phyloP scores from a whole-genome alignment of 2,797 vertebrate genomes.

The Esox masquinongy region DNA sequence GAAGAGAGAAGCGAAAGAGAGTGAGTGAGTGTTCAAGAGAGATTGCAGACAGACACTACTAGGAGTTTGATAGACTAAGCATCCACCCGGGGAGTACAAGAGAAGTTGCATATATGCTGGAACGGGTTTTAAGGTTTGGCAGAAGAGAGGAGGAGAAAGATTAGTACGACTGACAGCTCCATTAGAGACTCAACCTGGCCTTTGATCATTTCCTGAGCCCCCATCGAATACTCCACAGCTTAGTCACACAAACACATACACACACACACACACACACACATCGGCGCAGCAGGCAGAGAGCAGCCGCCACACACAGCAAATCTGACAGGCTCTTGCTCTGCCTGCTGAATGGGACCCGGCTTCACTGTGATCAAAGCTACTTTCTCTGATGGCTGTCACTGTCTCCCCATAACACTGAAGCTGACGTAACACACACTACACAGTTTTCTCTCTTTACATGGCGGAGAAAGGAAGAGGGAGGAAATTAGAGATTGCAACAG shows the following conservation, averaged over 20 bases:
- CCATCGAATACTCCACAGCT: constrained; percentile 37
- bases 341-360: constrained; percentile 53
- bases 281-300: constrained; percentile 20
- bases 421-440: background rate
- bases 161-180: constrained; percentile 77
- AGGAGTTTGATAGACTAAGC: constrained; percentile 1
- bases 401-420: constrained; percentile 45
- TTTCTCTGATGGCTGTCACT: constrained; percentile 54
- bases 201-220: constrained; percentile 79
- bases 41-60: background rate
- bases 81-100: background rate
- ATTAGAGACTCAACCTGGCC: constrained; percentile 80
- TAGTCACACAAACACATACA: constrained; percentile 26
- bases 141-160: constrained; percentile 65
- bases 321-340: constrained; percentile 69
- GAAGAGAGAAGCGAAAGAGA: constrained; percentile 1
- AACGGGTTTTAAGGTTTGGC: constrained; percentile 62
- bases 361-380: constrained; percentile 74
- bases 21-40: background rate
- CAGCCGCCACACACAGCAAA: constrained; percentile 64
- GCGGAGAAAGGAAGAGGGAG: background rate
- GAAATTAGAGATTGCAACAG: background rate
- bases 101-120: constrained; percentile 28
- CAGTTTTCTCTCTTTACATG: constrained; percentile 3
- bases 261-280: constrained; percentile 23